Conservation (phyloP, 2,797 vertebrate genomes). For the Bufotes viridis region DNA sequence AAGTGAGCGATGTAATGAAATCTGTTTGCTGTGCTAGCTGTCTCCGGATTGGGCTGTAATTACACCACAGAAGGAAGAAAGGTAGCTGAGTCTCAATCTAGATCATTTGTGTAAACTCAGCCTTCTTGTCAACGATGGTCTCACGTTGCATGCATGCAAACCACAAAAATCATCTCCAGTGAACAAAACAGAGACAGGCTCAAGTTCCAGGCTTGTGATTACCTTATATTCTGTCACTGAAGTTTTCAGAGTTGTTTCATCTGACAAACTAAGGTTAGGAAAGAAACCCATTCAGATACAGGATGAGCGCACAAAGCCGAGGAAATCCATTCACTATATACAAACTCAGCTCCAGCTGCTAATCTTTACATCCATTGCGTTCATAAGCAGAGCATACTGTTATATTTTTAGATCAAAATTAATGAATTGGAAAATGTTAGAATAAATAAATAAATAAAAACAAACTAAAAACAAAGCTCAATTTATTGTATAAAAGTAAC, state of each 20-base stretch:
- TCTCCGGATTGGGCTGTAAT: slow-evolving; percentile 89
- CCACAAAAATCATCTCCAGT: slow-evolving; percentile 82
- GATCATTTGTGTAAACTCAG: slow-evolving; percentile 86
- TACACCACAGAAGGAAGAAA: slow-evolving; percentile 84
- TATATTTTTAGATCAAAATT: not conserved
- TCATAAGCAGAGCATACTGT: not conserved
- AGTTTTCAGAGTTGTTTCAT: slow-evolving; percentile 68
- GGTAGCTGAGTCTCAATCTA: slow-evolving; percentile 78
- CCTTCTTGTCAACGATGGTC: slow-evolving; percentile 80
- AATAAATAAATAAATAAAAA: not conserved
- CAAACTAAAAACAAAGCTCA: not conserved
- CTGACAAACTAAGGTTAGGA: slow-evolving; percentile 69
- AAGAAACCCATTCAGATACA: slow-evolving; percentile 64
- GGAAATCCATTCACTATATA: slow-evolving; percentile 9
- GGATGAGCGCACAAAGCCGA: not conserved
- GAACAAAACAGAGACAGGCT: slow-evolving; percentile 81
- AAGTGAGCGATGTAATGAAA: slow-evolving; percentile 81
- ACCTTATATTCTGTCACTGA: slow-evolving; percentile 74
- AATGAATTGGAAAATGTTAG: not conserved
- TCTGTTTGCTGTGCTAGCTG: slow-evolving; percentile 84
- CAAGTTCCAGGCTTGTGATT: slow-evolving; percentile 67
- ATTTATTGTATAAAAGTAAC: not conserved
- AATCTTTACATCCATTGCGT: not conserved
- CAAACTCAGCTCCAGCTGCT: not conserved
- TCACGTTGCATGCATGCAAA: slow-evolving; percentile 80